phyloP scores from a whole-genome alignment of 2,888 invertebrate genomes.

The Caenorhabditis sp. region DNA sequence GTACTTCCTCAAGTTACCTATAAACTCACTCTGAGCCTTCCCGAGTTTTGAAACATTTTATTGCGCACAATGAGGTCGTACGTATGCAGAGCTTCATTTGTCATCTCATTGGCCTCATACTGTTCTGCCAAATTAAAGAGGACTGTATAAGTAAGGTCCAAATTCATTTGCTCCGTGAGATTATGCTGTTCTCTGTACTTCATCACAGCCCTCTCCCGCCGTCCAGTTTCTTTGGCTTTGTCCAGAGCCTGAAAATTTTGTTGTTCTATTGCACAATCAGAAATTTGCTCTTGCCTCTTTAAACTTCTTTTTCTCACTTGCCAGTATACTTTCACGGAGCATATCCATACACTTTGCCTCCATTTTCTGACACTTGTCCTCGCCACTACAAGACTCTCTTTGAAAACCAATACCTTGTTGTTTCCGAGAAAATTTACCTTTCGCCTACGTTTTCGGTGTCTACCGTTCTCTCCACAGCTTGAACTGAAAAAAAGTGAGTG shows the following conservation, averaged over 20 bases:
- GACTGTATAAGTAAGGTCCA: conserved; percentile 95
- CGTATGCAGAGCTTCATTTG: conserved; percentile 94
- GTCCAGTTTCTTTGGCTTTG: conserved; percentile 96
- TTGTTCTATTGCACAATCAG: neutral
- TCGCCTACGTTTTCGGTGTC: conserved; percentile 13
- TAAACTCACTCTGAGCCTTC: conserved; percentile 72
- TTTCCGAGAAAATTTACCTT: conserved; percentile 13
- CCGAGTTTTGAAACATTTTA: conserved; percentile 92
- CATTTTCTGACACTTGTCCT: conserved; percentile 91
- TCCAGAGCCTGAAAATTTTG: conserved; percentile 84
- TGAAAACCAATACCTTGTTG: conserved; percentile 61
- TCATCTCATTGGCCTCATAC: conserved; percentile 94
- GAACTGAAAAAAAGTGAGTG: conserved; percentile 54
- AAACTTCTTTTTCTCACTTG: conserved; percentile 82
- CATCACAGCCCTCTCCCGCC: conserved; percentile 91
- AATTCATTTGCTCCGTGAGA: conserved; percentile 91
- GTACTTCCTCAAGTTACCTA: too few relatives aligned
- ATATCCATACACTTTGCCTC: conserved; percentile 91
- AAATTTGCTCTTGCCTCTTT: conserved; percentile 47
- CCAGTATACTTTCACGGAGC: conserved; percentile 91
- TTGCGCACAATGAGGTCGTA: conserved; percentile 93
- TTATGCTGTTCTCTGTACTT: conserved; percentile 91
- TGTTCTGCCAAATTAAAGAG: conserved; percentile 95
- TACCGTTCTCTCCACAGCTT: conserved; percentile 49
- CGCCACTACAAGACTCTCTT: conserved; percentile 83